Conservation (phyloP, 2,888 invertebrate genomes). For the Platynereis dumerilii region DNA sequence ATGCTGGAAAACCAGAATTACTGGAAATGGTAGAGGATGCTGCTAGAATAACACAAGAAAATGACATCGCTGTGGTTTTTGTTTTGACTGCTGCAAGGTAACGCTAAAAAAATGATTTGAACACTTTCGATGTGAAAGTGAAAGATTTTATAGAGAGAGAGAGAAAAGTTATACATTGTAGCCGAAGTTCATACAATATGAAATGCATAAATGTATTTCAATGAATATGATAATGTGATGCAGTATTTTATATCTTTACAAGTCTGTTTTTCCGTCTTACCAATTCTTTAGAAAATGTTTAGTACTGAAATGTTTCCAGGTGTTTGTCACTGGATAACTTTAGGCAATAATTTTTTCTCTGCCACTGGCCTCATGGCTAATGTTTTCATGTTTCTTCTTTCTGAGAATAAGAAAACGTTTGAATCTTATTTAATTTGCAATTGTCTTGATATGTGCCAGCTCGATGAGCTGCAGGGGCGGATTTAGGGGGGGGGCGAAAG, state of each 20-base stretch:
- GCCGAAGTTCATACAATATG: too few species aligned
- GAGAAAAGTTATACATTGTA: too few species aligned
- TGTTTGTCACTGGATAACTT: slow-evolving; percentile 42
- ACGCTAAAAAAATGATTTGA: background rate
- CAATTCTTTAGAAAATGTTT: slow-evolving; percentile 48
- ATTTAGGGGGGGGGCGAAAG: too few species aligned
- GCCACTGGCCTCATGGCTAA: too few species aligned
- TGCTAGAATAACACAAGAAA: slow-evolving; percentile 44
- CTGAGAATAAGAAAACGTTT: background rate
- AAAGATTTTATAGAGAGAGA: too few species aligned
- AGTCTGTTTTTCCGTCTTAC: slow-evolving; percentile 38
- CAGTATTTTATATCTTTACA: slow-evolving; percentile 42
- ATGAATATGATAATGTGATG: background rate
- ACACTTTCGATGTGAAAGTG: too few species aligned
- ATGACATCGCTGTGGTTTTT: slow-evolving; percentile 43
- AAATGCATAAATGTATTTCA: too few species aligned
- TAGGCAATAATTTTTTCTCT: too few species aligned
- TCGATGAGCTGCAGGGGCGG: too few species aligned
- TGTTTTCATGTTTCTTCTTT: background rate
- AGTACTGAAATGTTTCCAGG: slow-evolving; percentile 49
- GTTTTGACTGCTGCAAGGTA: slow-evolving; percentile 51
- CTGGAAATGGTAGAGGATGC: slow-evolving; percentile 43
- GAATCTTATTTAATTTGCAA: background rate
- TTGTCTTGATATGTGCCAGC: too few species aligned
- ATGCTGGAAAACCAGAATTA: slow-evolving; percentile 51